Evolutionary conservation across 2,797 vertebrate species (phyloP).

Genomic region (Acanthiza pusilla): DNA sequence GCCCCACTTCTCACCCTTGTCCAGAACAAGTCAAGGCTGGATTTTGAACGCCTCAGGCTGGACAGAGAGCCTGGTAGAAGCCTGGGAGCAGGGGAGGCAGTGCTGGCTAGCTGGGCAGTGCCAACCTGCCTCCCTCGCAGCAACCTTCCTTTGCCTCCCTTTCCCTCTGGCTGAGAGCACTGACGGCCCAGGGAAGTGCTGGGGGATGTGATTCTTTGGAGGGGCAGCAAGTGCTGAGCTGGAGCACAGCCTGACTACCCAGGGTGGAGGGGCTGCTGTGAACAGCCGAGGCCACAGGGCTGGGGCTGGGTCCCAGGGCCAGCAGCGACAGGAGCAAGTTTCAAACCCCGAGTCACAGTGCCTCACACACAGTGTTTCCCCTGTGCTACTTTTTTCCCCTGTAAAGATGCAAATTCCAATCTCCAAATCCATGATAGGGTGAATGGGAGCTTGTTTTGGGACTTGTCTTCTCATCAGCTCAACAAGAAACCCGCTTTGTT

Average conservation of each 20-base stretch:
- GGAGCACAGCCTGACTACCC: neutral
- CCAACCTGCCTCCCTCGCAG: neutral
- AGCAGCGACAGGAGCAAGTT: neutral
- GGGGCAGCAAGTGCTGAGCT: neutral
- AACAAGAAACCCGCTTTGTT: conserved; percentile 7
- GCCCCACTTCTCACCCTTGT: neutral
- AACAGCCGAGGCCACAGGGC: neutral
- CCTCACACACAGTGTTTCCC: neutral
- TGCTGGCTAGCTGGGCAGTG: neutral
- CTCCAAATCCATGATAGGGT: neutral
- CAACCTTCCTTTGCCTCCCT: neutral
- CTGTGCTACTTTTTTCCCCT: neutral
- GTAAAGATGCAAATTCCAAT: neutral
- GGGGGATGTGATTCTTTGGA: accelerated
- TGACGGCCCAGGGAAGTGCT: neutral
- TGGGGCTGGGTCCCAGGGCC: neutral
- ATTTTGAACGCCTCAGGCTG: neutral
- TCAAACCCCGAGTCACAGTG: neutral
- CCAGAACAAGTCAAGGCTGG: neutral
- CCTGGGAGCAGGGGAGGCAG: neutral
- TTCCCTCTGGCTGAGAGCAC: neutral
- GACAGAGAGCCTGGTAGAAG: neutral
- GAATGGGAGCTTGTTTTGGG: neutral
- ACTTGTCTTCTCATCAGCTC: conserved; percentile 12
- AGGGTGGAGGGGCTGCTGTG: neutral